Percentiles rank a stretch among this genome's conserved stretches.
Conservation (phyloP, 2,888 invertebrate genomes). For the Caenorhabditis virilis region DNA sequence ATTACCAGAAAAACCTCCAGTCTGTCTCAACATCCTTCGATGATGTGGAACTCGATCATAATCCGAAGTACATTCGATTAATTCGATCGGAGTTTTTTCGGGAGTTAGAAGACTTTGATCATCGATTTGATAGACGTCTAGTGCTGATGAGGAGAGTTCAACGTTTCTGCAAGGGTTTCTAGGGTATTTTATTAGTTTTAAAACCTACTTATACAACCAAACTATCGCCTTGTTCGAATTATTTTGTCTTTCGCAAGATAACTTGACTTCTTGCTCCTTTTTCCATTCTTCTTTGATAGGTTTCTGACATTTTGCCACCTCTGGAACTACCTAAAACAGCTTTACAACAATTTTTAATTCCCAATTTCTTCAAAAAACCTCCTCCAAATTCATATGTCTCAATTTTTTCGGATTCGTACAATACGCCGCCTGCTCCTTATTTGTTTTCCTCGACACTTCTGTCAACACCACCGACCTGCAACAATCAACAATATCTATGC, state of each 20-base stretch:
- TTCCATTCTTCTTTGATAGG: constrained; percentile 18
- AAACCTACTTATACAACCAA: constrained; percentile 33
- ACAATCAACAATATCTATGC: background rate
- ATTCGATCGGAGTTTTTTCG: constrained; percentile 8
- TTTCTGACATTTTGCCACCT: constrained; percentile 10
- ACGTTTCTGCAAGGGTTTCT: constrained; percentile 13
- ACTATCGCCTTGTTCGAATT: constrained; percentile 11
- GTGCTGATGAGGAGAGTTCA: constrained; percentile 19
- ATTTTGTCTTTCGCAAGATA: constrained; percentile 10
- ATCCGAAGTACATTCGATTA: constrained; percentile 21
- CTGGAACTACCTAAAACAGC: constrained; percentile 6
- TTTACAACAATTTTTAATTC: constrained; percentile 1
- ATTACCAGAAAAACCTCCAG: constrained; percentile 1
- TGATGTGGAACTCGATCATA: constrained; percentile 24
- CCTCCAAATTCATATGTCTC: constrained; percentile 21
- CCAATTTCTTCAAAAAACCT: no score
- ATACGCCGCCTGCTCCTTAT: constrained; percentile 15
- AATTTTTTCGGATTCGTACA: constrained; percentile 40
- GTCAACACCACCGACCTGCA: constrained; percentile 13
- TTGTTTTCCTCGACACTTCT: constrained; percentile 12
- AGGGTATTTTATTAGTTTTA: no score
- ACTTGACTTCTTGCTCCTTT: constrained; percentile 19
- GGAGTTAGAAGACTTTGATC: constrained; percentile 12
- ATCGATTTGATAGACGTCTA: constrained; percentile 24
- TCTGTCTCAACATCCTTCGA: constrained; percentile 24